Evolutionary conservation across 2,113 vertebrate species (phyloP).

Genomic region (Cyprinodon variegatus): DNA sequence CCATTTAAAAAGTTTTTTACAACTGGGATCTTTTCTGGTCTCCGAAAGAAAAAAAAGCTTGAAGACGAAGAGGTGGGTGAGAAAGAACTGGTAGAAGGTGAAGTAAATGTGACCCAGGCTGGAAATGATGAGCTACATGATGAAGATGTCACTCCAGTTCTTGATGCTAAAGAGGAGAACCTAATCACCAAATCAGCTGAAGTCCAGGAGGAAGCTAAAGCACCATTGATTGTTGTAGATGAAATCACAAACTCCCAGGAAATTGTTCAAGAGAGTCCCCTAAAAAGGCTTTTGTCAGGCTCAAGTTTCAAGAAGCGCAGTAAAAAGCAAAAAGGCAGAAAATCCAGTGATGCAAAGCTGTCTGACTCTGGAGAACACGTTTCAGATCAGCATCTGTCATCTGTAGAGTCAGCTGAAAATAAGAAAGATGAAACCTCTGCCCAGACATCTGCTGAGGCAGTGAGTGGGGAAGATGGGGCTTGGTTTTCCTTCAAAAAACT

Average conservation of each 20-base stretch:
- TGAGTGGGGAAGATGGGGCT: slow-evolving; percentile 79
- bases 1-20: slow-evolving; percentile 90
- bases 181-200: slow-evolving; percentile 1
- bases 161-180: slow-evolving; percentile 12
- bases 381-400: slow-evolving; percentile 73
- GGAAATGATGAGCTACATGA: slow-evolving; percentile 26
- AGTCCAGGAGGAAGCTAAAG: slow-evolving; percentile 13
- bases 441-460: slow-evolving; percentile 78
- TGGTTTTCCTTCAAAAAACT: slow-evolving; percentile 94
- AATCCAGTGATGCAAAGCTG: slow-evolving; percentile 69
- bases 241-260: slow-evolving; percentile 84
- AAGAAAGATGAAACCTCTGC: slow-evolving; percentile 82
- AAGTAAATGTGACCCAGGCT: slow-evolving; percentile 37
- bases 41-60: slow-evolving; percentile 86
- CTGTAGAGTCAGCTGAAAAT: slow-evolving; percentile 81
- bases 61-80: slow-evolving; percentile 73
- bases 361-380: slow-evolving; percentile 75
- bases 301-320: slow-evolving; percentile 86
- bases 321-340: slow-evolving; percentile 85
- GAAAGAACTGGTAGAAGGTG: slow-evolving; percentile 59
- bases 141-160: slow-evolving; percentile 11
- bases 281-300: slow-evolving; percentile 87
- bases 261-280: slow-evolving; percentile 85
- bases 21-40: slow-evolving; percentile 85
- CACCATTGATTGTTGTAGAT: slow-evolving; percentile 65